Evolutionary conservation across 2,888 invertebrate species (phyloP), one percentile per base, ranked within the genome.

Genomic region (Hesperia comma): DNA sequence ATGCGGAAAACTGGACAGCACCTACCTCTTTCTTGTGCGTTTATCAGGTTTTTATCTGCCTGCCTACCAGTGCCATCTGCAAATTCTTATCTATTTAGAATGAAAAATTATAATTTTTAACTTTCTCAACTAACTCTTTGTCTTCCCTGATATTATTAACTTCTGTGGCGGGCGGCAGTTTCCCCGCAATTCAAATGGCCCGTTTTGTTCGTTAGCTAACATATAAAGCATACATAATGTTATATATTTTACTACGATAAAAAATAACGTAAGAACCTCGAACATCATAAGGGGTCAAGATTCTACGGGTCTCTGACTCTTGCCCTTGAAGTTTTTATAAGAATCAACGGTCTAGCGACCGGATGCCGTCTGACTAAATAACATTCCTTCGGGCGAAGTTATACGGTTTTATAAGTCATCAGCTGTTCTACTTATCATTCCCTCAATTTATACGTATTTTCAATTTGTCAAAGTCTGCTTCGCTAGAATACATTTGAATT

Each of bases 281-380:
- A 43, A 8, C 21, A 26, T 37, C 15, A 53, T 15, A 32, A 32
- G 86, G 84, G 91, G 87, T 90, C 91, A 91, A 92, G 84, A 89
- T 79, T 88, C 90, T 85, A 75, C 72, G 84, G 86, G 85, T 87
- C 87, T 79, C 79, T 84, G 88, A 84, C 88, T 79, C 74, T 74
- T 87, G 86, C 83, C 91, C 91, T 92, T 91, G 91, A 85, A 73
- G 78, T 88, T 89, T 87, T 88, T 86, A 77, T 74, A 75, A 72
- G 75, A 79, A 74, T 74, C 84, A 86, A 87, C 86, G 84, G 85
- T 81, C 70, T 73, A 72, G n/a, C 46, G 66, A 40, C 56, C 61
- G 67, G 61, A 67, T 67, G 67, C 49, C 46, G 46, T 21, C 17
- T 40, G 58, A 43, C 43, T 46, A 33, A 58, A 19, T 41, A 53